Evolutionary conservation across 2,888 invertebrate genomes (phyloP).

Genomic region (Drosophila kanekoi): DNA sequence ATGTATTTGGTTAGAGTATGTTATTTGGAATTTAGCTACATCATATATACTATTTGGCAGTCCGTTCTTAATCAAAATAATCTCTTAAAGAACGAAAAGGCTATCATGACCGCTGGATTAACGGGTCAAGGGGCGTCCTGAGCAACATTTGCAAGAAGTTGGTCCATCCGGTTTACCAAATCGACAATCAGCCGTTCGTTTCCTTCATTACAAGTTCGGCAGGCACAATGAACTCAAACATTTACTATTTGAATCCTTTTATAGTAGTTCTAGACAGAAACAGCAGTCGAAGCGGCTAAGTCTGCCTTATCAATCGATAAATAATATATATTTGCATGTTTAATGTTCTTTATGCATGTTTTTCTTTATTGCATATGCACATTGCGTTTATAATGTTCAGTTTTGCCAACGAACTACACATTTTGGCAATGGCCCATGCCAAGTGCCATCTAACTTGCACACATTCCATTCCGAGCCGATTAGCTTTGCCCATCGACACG

Average conservation of each 20-base stretch:
- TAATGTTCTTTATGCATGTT: too few relatives aligned
- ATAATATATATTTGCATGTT: too few relatives aligned
- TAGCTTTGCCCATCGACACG: not conserved
- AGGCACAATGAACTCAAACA: too few relatives aligned
- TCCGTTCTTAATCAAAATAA: not conserved
- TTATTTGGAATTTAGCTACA: not conserved
- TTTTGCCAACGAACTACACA: not conserved
- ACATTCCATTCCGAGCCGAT: constrained; percentile 20
- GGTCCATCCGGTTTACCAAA: not conserved
- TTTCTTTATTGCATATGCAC: too few relatives aligned
- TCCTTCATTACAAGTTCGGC: not conserved
- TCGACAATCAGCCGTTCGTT: not conserved
- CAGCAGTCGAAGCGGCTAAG: too few relatives aligned
- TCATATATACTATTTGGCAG: not conserved
- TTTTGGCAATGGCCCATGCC: not conserved
- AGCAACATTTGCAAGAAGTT: not conserved
- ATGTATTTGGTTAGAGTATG: not conserved
- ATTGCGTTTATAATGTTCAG: too few relatives aligned
- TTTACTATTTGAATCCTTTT: too few relatives aligned
- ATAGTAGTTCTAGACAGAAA: too few relatives aligned
- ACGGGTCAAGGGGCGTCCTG: not conserved
- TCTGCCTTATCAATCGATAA: too few relatives aligned
- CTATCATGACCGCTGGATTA: not conserved
- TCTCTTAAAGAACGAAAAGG: not conserved
- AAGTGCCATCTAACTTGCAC: constrained; percentile 13